phyloP scores from a whole-genome alignment of 2,797 vertebrate species.

The Lindbergichthys nudifrons region DNA sequence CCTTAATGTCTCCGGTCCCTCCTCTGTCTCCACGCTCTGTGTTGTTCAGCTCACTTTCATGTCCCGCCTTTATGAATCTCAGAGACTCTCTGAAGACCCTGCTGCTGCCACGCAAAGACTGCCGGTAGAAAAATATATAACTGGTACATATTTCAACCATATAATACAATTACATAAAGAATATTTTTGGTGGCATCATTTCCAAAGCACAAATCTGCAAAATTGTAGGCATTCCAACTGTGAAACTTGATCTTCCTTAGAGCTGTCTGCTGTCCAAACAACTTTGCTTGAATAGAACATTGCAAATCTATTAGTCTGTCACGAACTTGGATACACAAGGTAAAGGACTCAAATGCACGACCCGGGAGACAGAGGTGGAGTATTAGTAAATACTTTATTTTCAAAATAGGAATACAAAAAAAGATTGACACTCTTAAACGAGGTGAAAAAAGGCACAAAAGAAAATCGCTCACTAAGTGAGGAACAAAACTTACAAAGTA shows the following conservation, averaged over 20 bases:
- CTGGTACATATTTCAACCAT: neutral
- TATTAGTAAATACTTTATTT: no score
- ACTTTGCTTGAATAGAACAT: neutral
- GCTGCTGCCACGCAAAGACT: neutral
- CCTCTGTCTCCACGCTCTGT: constrained; percentile 51
- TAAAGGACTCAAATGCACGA: no score
- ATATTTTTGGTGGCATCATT: neutral
- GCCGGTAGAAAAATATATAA: neutral
- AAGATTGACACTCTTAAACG: no score
- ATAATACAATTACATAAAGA: neutral
- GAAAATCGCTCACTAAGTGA: no score
- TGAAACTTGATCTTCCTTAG: neutral
- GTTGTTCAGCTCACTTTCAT: constrained; percentile 56
- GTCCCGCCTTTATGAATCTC: constrained; percentile 50
- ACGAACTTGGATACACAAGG: no score
- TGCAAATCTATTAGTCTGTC: no score
- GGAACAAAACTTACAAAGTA: no score
- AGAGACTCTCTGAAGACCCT: constrained; percentile 5
- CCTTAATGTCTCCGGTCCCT: constrained; percentile 58
- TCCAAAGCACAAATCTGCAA: neutral
- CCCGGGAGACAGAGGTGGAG: no score
- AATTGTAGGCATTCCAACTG: neutral
- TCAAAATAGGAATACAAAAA: no score
- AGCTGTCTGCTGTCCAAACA: neutral
- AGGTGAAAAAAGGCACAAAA: no score